Conservation (phyloP, 1,140 invertebrate genomes). For the Cydia fagiglandana region DNA sequence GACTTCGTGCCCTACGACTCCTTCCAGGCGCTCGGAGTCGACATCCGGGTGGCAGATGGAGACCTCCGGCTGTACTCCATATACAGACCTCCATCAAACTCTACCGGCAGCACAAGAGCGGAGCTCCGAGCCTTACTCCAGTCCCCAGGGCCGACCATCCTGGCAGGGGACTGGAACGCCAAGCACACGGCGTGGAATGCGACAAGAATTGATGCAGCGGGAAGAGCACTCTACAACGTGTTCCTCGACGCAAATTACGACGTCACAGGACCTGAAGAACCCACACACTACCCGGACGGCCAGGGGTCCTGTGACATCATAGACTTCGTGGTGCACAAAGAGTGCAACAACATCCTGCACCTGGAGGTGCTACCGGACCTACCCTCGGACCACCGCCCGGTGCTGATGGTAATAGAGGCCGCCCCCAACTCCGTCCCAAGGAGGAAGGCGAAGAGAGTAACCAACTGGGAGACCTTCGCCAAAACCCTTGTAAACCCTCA, state of each 20-base stretch:
- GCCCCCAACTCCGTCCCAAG: too few relatives aligned
- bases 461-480: too few relatives aligned
- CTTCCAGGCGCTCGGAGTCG: not conserved
- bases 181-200: constrained; percentile 19
- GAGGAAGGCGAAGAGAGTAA: too few relatives aligned
- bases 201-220: not conserved
- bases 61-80: not conserved
- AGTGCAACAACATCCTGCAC: too few relatives aligned
- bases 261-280: not conserved
- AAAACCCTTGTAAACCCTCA: too few relatives aligned
- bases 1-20: not conserved
- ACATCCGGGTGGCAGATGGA: not conserved
- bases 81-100: not conserved
- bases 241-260: not conserved
- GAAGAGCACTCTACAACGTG: not conserved
- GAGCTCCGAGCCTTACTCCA: not conserved
- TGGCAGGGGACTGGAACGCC: constrained; percentile 16
- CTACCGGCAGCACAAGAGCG: too few relatives aligned
- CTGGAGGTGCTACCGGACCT: too few relatives aligned
- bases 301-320: not conserved
- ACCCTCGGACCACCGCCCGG: too few relatives aligned
- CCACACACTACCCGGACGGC: not conserved
- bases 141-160: not conserved
- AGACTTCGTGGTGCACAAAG: constrained; percentile 1
- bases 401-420: too few relatives aligned